Evolutionary conservation across 2,113 vertebrate species (phyloP).

Genomic region (Scomber japonicus): DNA sequence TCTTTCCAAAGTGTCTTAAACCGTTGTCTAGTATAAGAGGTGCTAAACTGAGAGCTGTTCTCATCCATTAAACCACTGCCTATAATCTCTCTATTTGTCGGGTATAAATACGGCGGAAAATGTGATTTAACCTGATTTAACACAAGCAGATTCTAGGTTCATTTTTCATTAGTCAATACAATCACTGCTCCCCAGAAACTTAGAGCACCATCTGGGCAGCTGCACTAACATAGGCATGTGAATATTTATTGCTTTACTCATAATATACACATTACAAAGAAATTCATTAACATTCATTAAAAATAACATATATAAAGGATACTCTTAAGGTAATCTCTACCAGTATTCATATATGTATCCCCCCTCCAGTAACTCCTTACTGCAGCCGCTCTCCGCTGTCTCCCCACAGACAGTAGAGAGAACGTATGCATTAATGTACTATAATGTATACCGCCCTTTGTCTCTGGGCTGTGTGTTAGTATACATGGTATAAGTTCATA

Average conservation of each 20-base stretch:
- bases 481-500: background rate
- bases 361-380: slow-evolving; percentile 2
- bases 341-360: background rate
- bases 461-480: background rate
- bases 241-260: background rate
- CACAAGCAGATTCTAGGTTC: slow-evolving; percentile 34
- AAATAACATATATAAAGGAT: slow-evolving; percentile 5
- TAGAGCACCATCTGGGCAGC: background rate
- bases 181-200: slow-evolving; percentile 32
- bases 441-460: slow-evolving; percentile 5
- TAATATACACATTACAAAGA: background rate
- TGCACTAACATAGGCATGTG: background rate
- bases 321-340: slow-evolving; percentile 4
- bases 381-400: background rate
- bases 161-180: slow-evolving; percentile 22
- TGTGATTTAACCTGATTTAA: slow-evolving; percentile 25
- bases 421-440: background rate
- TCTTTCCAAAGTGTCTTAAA: slow-evolving; percentile 25
- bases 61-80: slow-evolving; percentile 32
- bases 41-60: slow-evolving; percentile 30
- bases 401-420: background rate
- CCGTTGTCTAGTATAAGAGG: slow-evolving; percentile 1
- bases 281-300: slow-evolving; percentile 3
- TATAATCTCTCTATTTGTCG: slow-evolving; percentile 39
- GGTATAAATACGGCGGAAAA: slow-evolving; percentile 18